These are phyloP conservation scores for Heliconius erato DNA, from an alignment of 2,888 invertebrate genomes.

Conservation along the genomic window DNA sequence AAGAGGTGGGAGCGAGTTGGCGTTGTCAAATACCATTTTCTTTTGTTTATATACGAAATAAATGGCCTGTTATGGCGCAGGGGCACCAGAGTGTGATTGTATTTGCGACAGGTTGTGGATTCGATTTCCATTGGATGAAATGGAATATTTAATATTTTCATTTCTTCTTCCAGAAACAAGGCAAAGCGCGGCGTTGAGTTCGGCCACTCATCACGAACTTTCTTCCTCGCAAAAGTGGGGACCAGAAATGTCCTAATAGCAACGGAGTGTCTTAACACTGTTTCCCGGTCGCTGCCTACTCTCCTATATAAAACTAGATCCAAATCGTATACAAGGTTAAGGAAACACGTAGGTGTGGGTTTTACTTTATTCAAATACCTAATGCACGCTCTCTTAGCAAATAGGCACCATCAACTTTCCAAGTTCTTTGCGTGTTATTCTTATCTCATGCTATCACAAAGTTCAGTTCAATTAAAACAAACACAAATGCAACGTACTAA, in stretches of 20 bases:
- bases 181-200: too few species aligned
- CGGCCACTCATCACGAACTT: too few species aligned
- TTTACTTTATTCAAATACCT: conserved; percentile 24
- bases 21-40: background rate
- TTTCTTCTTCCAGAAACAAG: too few species aligned
- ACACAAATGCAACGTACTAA: conserved; percentile 5
- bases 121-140: too few species aligned
- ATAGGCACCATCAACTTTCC: conserved; percentile 17
- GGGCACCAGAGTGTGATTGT: too few species aligned
- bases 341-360: background rate
- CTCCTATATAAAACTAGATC: background rate
- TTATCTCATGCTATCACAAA: conserved; percentile 23
- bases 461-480: background rate
- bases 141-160: too few species aligned
- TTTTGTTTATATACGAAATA: background rate
- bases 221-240: too few species aligned
- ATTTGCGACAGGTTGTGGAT: too few species aligned
- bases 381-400: conserved; percentile 8
- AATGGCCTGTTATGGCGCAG: too few species aligned
- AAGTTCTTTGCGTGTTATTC: conserved; percentile 18
- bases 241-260: too few species aligned
- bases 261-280: too few species aligned
- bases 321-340: background rate
- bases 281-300: too few species aligned
- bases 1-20: background rate